Evolutionary conservation across 2,797 vertebrate genomes (phyloP), one percentile per base, ranked within the genome.

Genomic region (Dermochelys coriacea): DNA sequence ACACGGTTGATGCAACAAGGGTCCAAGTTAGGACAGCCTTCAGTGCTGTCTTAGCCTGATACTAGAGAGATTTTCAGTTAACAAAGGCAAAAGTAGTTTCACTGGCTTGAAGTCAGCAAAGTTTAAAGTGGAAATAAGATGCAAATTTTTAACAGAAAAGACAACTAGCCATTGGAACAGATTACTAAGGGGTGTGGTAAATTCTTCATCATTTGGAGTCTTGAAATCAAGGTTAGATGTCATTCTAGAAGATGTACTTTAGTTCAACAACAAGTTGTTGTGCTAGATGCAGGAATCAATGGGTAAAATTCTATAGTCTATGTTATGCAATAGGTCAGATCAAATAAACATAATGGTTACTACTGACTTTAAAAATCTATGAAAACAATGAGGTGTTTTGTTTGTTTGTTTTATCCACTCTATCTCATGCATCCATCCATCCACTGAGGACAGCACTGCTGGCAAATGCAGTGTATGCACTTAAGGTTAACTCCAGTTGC

Each of bases 111-210:
- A 84, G 54, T 74, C 34, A 89, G 59, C 1, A 75, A 18, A 85
- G 68, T 86, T 90, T 12, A 71, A 81, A 93, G n/a, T 45, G 3
- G 6, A 83, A 92, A 19, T 84, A 29, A 86, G 75, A n/a, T 34
- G 15, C 31, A 61, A 8, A 16, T 59, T 29, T 61, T 34, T 61
- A 61, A 34, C 59, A 61, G 59, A 61, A 31, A 61, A n/a, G 31
- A 74, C 41, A 59, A 27, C 64, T 61, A 84, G 8, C 45, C n/a
- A 2, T 47, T 80, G 27, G 7, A 91, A 77, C 5, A 93, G 1
- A 15, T 59, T 79, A 64, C 79, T 10, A 11, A 81, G 3, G 15
- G 37, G 78, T 0, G 0, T 15, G 82, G 91, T 27, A 59, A 45
- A 2, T 18, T 79, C 78, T 18, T 9, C 12, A 8, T n/a, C 52